These are phyloP conservation scores for Apotomis capreana DNA, from an alignment of 2,888 invertebrate species.

Conservation along the genomic window DNA sequence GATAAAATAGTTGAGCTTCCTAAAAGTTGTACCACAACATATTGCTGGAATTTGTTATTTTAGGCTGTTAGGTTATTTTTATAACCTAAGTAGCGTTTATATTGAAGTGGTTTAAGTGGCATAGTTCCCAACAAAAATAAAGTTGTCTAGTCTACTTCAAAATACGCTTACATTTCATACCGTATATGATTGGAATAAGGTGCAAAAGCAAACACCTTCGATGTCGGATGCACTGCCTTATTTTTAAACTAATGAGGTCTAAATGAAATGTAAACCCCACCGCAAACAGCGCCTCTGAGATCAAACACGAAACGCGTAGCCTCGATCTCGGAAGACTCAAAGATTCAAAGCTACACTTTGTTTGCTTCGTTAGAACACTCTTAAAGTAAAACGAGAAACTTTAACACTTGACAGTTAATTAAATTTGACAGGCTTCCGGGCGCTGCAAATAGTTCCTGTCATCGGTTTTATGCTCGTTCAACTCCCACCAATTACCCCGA, in stretches of 20 bases:
- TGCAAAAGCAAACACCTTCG: neutral
- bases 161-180: neutral
- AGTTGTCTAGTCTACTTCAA: neutral
- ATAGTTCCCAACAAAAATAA: neutral
- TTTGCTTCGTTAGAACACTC: constrained; percentile 33
- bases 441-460: constrained; percentile 38
- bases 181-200: neutral
- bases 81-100: neutral
- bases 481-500: constrained; percentile 23
- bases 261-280: constrained; percentile 7
- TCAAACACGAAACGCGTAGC: neutral
- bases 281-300: neutral
- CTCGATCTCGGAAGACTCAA: constrained; percentile 10
- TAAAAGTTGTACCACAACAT: neutral
- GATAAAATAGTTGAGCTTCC: neutral
- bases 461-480: constrained; percentile 27
- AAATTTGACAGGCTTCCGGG: constrained; percentile 38
- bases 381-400: constrained; percentile 38
- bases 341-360: constrained; percentile 12
- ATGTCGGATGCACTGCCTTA: neutral
- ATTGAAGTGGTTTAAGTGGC: neutral
- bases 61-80: neutral
- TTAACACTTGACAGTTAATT: constrained; percentile 39
- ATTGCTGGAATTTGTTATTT: neutral
- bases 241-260: constrained; percentile 1